A percentile compares a stretch with the other conserved stretches of the same genome.
phyloP scores from a whole-genome alignment of 92 coral and sea anemone species.

The Isaurus tuberculatus region DNA sequence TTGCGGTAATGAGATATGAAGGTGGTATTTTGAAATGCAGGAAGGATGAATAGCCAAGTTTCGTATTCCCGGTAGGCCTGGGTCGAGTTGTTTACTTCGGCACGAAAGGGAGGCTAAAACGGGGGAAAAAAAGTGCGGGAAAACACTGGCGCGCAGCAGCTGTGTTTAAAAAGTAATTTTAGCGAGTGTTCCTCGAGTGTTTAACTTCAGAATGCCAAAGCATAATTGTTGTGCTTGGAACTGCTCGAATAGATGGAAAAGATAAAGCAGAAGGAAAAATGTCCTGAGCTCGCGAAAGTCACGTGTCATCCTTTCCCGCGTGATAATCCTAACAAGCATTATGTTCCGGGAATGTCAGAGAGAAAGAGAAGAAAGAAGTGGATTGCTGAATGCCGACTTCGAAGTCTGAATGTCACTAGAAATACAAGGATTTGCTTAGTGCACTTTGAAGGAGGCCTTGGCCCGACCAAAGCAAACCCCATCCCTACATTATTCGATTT shows the following conservation, averaged over 20 bases:
- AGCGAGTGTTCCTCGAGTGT: neutral
- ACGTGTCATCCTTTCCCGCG: conserved; percentile 33
- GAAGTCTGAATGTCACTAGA: conserved; percentile 42
- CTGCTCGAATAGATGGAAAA: conserved; percentile 34
- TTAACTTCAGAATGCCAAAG: conserved; percentile 7
- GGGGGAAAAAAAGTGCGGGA: conserved; percentile 12
- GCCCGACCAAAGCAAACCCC: conserved; percentile 40
- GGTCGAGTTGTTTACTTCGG: conserved; percentile 20
- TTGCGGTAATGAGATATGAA: too few relatives aligned
- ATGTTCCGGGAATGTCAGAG: conserved; percentile 49
- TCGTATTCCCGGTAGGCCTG: conserved; percentile 12
- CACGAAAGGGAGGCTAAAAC: conserved; percentile 47
- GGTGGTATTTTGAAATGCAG: too few relatives aligned
- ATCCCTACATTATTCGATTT: conserved; percentile 35
- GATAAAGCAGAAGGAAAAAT: conserved; percentile 33
- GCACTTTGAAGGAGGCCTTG: conserved; percentile 47
- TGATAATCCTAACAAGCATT: conserved; percentile 22
- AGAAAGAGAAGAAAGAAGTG: conserved; percentile 25
- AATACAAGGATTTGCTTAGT: conserved; percentile 41
- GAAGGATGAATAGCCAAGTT: conserved; percentile 7
- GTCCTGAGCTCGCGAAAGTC: conserved; percentile 4
- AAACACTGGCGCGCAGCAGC: neutral
- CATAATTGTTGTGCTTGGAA: conserved; percentile 43
- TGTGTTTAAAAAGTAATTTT: neutral
- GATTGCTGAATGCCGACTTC: conserved; percentile 44